phyloP scores from a whole-genome alignment of 2,888 invertebrate genomes.

The Rhagonycha lutea region DNA sequence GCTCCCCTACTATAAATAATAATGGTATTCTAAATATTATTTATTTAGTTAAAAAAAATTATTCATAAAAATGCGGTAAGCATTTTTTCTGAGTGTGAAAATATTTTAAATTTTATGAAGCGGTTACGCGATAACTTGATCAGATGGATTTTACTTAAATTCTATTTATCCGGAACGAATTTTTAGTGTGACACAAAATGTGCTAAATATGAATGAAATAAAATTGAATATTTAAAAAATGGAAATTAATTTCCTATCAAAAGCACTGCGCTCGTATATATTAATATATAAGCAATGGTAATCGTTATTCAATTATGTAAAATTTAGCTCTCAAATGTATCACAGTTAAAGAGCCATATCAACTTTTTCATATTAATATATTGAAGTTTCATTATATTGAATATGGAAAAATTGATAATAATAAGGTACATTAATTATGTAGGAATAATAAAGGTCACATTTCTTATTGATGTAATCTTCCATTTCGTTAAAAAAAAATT shows the following conservation, averaged over 20 bases:
- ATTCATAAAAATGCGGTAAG: neutral
- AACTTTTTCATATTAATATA: neutral
- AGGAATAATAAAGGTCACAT: neutral
- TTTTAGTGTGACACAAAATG: neutral
- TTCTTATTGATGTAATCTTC: neutral
- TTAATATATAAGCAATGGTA: slow-evolving; percentile 16
- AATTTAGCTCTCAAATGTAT: neutral
- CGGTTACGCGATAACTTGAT: neutral
- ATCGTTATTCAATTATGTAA: slow-evolving; percentile 15
- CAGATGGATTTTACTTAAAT: neutral
- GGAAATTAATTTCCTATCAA: slow-evolving; percentile 27
- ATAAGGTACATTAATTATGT: neutral
- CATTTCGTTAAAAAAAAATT: too few species aligned
- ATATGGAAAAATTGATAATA: too few species aligned
- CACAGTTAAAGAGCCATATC: neutral
- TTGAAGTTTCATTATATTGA: neutral
- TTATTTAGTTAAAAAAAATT: neutral
- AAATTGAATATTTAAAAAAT: slow-evolving; percentile 22
- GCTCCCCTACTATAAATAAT: neutral
- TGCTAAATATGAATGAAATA: neutral
- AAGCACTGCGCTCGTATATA: slow-evolving; percentile 18
- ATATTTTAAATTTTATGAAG: neutral
- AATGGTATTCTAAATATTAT: neutral
- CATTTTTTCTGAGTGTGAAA: neutral
- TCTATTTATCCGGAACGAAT: neutral